Percentiles rank a stretch among this genome's conserved stretches.
These are phyloP conservation scores for Chitala chitala DNA, from an alignment of 2,113 vertebrate species.

Conservation along the genomic window DNA sequence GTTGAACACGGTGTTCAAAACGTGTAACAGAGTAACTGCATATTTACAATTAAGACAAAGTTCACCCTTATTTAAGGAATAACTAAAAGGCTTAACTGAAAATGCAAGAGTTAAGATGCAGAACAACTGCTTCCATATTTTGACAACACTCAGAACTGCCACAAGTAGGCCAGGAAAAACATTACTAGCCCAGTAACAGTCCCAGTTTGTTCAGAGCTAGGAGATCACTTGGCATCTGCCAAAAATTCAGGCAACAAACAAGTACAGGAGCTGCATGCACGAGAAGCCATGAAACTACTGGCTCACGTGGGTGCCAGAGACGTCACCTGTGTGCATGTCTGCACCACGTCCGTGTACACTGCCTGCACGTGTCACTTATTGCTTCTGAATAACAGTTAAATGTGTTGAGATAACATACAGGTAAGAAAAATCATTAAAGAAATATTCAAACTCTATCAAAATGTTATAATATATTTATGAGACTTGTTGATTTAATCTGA, in stretches of 20 bases:
- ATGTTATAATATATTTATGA: constrained; percentile 21
- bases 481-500: no score
- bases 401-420: constrained; percentile 18
- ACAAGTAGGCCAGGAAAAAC: no score
- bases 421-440: constrained; percentile 20
- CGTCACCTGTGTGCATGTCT: neutral
- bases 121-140: no score
- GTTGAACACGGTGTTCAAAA: constrained; percentile 34
- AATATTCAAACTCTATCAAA: constrained; percentile 32
- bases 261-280: no score
- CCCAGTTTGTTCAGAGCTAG: no score
- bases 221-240: no score
- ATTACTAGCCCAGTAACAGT: no score
- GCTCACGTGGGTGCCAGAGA: neutral
- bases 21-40: constrained; percentile 33
- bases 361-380: constrained; percentile 24
- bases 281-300: no score
- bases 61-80: neutral
- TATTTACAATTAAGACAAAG: constrained; percentile 46
- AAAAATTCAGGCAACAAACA: no score
- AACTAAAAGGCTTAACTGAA: neutral
- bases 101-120: neutral
- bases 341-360: neutral
- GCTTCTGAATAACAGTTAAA: constrained; percentile 32
- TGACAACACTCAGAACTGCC: no score